Percentiles rank a stretch among this genome's conserved stretches.
phyloP scores from a whole-genome alignment of 2,888 invertebrate genomes.

The Axea sp. region DNA sequence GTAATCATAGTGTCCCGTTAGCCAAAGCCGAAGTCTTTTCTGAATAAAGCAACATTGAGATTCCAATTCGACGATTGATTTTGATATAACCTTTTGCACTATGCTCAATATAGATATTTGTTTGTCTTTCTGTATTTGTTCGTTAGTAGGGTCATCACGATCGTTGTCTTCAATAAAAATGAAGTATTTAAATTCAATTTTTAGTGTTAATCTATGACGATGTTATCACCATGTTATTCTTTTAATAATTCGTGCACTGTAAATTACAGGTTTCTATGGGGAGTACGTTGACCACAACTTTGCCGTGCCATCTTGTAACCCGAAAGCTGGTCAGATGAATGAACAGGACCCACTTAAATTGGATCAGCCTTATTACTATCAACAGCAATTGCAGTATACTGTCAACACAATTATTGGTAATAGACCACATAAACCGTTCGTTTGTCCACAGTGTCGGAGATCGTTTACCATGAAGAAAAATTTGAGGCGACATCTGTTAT shows the following conservation, averaged over 20 bases:
- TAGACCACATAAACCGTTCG: slow-evolving; percentile 51
- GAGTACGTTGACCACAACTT: slow-evolving; percentile 44
- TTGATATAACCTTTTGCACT: slow-evolving; percentile 13
- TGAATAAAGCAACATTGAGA: slow-evolving; percentile 38
- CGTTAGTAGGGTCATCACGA: slow-evolving; percentile 10
- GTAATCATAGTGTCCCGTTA: slow-evolving; percentile 13
- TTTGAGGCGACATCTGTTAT: slow-evolving; percentile 63
- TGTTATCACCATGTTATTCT: neutral
- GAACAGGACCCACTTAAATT: slow-evolving; percentile 26
- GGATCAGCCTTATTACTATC: slow-evolving; percentile 44
- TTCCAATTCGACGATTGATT: slow-evolving; percentile 19
- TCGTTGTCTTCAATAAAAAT: slow-evolving; percentile 10
- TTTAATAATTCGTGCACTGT: slow-evolving; percentile 40
- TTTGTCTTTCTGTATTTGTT: slow-evolving; percentile 15
- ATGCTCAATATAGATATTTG: neutral
- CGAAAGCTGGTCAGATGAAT: slow-evolving; percentile 6
- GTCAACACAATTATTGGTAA: slow-evolving; percentile 26
- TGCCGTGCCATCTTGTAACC: slow-evolving; percentile 1
- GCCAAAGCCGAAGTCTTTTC: slow-evolving; percentile 16
- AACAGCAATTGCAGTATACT: slow-evolving; percentile 27
- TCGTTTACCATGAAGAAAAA: slow-evolving; percentile 65
- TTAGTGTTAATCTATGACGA: slow-evolving; percentile 6
- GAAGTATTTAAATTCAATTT: slow-evolving; percentile 1
- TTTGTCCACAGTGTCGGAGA: slow-evolving; percentile 66
- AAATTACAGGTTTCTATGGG: slow-evolving; percentile 59